Conservation (phyloP, 2,113 vertebrate species). For the Pheucticus melanocephalus region DNA sequence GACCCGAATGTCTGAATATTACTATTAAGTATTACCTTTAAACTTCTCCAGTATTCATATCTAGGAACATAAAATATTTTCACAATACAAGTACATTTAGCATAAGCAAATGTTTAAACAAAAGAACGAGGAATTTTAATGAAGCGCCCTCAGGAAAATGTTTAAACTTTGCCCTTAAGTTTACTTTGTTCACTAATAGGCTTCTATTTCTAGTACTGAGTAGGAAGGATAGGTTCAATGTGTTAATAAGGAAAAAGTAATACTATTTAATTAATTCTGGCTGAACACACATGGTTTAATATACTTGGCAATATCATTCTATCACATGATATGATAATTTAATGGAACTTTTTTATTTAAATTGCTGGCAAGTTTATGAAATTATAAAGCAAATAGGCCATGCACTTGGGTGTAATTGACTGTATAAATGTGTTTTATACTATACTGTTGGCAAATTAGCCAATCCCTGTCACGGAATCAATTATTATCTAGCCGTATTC, state of each 20-base stretch:
- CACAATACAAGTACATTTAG: conserved; percentile 80
- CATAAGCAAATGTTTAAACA: conserved; percentile 84
- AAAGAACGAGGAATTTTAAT: conserved; percentile 80
- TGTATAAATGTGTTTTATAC: conserved; percentile 87
- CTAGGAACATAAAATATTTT: conserved; percentile 81
- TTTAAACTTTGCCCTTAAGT: conserved; percentile 84
- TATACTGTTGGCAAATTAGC: conserved; percentile 84
- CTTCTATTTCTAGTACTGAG: conserved; percentile 78
- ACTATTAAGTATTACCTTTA: conserved; percentile 66
- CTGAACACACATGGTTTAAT: conserved; percentile 86
- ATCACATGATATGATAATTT: conserved; percentile 87
- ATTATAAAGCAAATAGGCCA: conserved; percentile 89
- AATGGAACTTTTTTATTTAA: conserved; percentile 89
- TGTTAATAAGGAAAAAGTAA: conserved; percentile 88
- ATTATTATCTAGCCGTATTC: conserved; percentile 79
- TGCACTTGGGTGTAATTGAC: conserved; percentile 87
- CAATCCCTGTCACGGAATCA: conserved; percentile 82
- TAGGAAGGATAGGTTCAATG: conserved; percentile 79
- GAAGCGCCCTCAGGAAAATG: conserved; percentile 78
- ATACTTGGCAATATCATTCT: conserved; percentile 86
- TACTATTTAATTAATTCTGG: conserved; percentile 88
- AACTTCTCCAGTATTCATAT: conserved; percentile 71
- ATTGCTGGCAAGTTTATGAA: conserved; percentile 89
- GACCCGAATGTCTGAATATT: conserved; percentile 50
- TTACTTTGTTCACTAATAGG: conserved; percentile 81